phyloP scores from a whole-genome alignment of 1,140 invertebrate genomes.

The Drosophila watanabei region DNA sequence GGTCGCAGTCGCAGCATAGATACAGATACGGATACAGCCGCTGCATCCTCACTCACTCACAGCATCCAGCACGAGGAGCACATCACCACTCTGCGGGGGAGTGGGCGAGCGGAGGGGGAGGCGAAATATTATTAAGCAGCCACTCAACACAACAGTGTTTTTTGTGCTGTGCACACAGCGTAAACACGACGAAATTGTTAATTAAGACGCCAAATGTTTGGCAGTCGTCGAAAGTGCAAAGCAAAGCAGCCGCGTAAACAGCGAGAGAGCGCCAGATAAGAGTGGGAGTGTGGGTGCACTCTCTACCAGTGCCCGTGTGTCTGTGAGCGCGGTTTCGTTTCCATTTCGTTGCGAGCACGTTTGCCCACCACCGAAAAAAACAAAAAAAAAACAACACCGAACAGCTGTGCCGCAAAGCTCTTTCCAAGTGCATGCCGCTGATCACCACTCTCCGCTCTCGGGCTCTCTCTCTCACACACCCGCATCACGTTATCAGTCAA shows the following conservation, averaged over 20 bases:
- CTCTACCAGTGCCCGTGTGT: constrained; percentile 6
- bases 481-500: constrained; percentile 71
- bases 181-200: constrained; percentile 69
- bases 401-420: constrained; percentile 59
- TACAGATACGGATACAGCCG: constrained; percentile 28
- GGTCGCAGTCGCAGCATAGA: constrained; percentile 24
- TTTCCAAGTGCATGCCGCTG: constrained; percentile 46
- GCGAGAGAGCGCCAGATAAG: constrained; percentile 16
- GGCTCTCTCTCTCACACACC: neutral
- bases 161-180: constrained; percentile 48
- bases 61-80: constrained; percentile 19
- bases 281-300: constrained; percentile 25
- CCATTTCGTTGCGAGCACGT: constrained; percentile 41
- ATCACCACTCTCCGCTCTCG: constrained; percentile 23
- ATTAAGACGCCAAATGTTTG: constrained; percentile 80
- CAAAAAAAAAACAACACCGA: too few species aligned
- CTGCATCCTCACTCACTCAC: constrained; percentile 4
- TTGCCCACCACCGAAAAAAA: constrained; percentile 30
- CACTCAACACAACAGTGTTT: constrained; percentile 10
- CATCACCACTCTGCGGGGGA: constrained; percentile 17
- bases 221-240: constrained; percentile 57
- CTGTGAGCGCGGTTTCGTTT: constrained; percentile 53
- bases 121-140: constrained; percentile 1
- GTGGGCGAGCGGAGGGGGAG: neutral
- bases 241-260: constrained; percentile 24